phyloP scores from a whole-genome alignment of 2,888 invertebrate species.

The Brachypterus glaber region DNA sequence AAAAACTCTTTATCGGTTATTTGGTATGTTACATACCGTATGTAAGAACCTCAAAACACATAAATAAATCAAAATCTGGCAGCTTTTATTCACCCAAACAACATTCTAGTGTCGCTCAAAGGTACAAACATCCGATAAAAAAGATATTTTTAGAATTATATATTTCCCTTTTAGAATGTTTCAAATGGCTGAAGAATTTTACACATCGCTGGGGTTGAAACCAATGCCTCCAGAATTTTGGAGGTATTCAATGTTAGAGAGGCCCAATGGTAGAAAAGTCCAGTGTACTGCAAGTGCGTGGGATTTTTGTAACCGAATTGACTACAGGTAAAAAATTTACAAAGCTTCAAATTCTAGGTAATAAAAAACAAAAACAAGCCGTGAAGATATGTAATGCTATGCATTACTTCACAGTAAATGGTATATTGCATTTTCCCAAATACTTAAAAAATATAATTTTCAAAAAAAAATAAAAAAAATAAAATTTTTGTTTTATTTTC shows the following conservation, averaged over 20 bases:
- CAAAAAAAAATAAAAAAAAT: neutral
- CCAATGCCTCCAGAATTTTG: conserved; percentile 78
- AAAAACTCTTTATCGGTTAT: too few species aligned
- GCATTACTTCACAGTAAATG: neutral
- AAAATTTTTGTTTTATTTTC: neutral
- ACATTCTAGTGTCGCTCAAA: too few species aligned
- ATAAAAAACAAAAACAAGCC: too few species aligned
- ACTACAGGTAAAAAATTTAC: conserved; percentile 55
- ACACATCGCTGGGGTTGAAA: conserved; percentile 68
- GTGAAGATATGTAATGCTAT: too few species aligned
- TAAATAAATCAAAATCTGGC: too few species aligned
- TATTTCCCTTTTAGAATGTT: conserved; percentile 67
- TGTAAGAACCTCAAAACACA: too few species aligned
- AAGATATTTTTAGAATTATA: too few species aligned
- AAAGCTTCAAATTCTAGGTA: too few species aligned
- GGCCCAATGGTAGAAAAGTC: conserved; percentile 60
- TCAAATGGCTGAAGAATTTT: conserved; percentile 76
- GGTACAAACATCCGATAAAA: too few species aligned
- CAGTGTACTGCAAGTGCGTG: conserved; percentile 72
- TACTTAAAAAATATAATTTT: neutral
- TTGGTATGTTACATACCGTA: too few species aligned
- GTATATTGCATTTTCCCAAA: neutral
- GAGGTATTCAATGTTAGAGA: conserved; percentile 69
- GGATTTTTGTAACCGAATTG: conserved; percentile 77
- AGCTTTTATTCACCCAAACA: too few species aligned